A percentile compares a stretch with the other conserved stretches of the same genome.
Evolutionary conservation across 2,888 invertebrate genomes (phyloP).

Genomic region (Trichogramma dendrolimi): DNA sequence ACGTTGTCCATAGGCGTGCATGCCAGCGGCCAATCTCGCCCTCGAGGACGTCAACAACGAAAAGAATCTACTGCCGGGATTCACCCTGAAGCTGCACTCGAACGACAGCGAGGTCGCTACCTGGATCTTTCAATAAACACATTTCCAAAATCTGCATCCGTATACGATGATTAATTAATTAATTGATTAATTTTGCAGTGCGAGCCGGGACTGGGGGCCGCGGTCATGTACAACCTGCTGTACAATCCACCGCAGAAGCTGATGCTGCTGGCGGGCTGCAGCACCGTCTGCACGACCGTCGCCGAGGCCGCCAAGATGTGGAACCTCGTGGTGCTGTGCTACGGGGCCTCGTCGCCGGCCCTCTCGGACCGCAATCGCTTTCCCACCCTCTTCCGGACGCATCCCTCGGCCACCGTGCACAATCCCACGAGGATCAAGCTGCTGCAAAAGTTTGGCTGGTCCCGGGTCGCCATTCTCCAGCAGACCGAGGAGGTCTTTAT

Average conservation of each 20-base stretch:
- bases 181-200: constrained; percentile 66
- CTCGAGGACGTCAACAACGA: constrained; percentile 91
- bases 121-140: not conserved
- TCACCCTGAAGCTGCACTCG: constrained; percentile 84
- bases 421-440: constrained; percentile 95
- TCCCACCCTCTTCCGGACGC: constrained; percentile 96
- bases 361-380: constrained; percentile 94
- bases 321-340: constrained; percentile 98
- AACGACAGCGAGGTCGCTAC: constrained; percentile 89
- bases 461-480: constrained; percentile 92
- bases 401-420: constrained; percentile 98
- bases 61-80: constrained; percentile 84
- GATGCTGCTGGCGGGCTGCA: constrained; percentile 92
- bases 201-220: constrained; percentile 95
- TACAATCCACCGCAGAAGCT: constrained; percentile 94
- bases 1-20: constrained; percentile 68
- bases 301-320: constrained; percentile 99
- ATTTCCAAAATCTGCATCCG: not conserved
- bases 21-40: constrained; percentile 95
- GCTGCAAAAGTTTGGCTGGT: constrained; percentile 97
- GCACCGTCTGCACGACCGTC: constrained; percentile 97
- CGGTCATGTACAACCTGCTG: constrained; percentile 96
- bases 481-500: constrained; percentile 98
- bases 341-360: constrained; percentile 98
- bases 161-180: not conserved